A percentile compares a stretch with the other conserved stretches of the same genome.
Conservation (phyloP, 2,113 vertebrate genomes). For the Zapornia atra region DNA sequence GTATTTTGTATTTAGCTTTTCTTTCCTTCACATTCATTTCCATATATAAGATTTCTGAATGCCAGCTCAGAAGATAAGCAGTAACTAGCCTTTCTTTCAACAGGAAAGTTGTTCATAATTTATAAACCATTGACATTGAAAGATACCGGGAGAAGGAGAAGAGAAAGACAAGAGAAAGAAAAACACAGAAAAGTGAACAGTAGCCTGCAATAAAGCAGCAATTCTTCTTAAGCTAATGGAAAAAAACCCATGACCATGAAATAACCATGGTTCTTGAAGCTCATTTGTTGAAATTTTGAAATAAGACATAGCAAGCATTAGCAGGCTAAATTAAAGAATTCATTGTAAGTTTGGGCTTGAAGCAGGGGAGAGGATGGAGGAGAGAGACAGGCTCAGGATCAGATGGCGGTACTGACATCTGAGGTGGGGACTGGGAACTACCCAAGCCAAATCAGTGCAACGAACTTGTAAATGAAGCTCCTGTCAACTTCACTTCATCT, state of each 20-base stretch:
- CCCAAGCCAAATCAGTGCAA: background rate
- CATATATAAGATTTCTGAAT: background rate
- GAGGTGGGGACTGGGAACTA: background rate
- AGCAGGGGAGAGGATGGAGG: background rate
- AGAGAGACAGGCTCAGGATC: background rate
- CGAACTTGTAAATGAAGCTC: background rate
- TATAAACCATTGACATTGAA: background rate
- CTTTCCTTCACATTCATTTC: background rate
- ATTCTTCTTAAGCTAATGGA: background rate
- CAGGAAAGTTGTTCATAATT: background rate
- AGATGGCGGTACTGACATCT: background rate
- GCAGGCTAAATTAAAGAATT: background rate
- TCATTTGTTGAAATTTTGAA: constrained; percentile 2
- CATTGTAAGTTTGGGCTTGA: background rate
- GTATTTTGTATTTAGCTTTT: background rate
- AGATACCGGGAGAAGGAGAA: background rate
- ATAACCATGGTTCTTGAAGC: background rate
- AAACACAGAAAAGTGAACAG: background rate
- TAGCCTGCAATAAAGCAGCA: background rate
- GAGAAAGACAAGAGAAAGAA: background rate
- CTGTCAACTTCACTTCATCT: constrained; percentile 12
- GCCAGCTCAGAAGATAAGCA: background rate
- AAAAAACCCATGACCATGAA: background rate
- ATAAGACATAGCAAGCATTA: background rate
- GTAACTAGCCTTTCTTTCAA: background rate